These are phyloP conservation scores for Notothenia rossii DNA, from an alignment of 2,113 vertebrate species.

Conservation along the genomic window DNA sequence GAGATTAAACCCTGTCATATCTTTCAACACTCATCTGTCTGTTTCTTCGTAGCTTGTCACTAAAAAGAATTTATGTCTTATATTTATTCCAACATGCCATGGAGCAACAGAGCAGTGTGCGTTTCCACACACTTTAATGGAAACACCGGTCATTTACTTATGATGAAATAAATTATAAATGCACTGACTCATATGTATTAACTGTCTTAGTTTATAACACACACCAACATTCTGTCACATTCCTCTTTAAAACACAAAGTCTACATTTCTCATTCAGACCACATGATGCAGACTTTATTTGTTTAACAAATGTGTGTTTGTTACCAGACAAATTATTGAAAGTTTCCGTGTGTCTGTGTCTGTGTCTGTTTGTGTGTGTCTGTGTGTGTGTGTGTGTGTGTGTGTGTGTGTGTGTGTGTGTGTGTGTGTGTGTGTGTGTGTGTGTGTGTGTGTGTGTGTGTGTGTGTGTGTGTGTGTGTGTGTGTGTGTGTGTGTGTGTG, in stretches of 20 bases:
- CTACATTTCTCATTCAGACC: conserved; percentile 9
- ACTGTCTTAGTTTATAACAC: background rate
- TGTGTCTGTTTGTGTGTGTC: background rate
- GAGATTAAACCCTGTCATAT: background rate
- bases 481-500: background rate
- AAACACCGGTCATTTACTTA: background rate
- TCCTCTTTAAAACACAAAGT: background rate
- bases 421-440: background rate
- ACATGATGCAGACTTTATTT: conserved; percentile 44
- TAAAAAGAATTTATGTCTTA: background rate
- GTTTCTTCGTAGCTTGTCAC: conserved; percentile 24
- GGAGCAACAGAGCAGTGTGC: background rate
- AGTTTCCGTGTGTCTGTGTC: background rate
- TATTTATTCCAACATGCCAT: background rate
- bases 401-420: background rate
- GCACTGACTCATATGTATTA: background rate
- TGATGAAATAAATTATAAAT: background rate
- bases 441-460: background rate
- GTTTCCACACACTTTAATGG: background rate
- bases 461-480: background rate
- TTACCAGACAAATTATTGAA: conserved; percentile 14
- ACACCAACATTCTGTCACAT: background rate
- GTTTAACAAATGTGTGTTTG: conserved; percentile 68
- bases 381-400: background rate
- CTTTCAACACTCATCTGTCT: background rate